Percentiles rank a stretch among this genome's conserved stretches.
Evolutionary conservation across 2,113 vertebrate genomes (phyloP).

Genomic region (Takifugu bimaculatus): DNA sequence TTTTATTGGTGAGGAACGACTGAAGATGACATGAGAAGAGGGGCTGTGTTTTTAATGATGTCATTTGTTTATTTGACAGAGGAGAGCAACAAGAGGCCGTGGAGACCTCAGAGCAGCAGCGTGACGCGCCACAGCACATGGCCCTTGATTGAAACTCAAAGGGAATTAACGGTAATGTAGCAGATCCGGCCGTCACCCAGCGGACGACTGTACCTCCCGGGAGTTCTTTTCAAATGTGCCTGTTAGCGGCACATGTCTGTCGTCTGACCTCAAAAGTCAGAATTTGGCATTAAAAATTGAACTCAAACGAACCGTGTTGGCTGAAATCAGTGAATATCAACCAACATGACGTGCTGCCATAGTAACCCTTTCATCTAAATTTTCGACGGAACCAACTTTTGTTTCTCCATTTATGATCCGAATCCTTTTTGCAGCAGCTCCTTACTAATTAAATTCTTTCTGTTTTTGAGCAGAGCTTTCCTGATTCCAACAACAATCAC

Average conservation of each 20-base stretch:
- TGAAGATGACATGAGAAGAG: background rate
- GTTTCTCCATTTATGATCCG: background rate
- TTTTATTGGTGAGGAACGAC: background rate
- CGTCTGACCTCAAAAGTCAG: too few species aligned
- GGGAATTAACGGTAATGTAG: constrained; percentile 38
- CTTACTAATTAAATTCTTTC: background rate
- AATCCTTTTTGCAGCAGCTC: background rate
- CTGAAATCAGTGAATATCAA: background rate
- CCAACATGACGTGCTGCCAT: too few species aligned
- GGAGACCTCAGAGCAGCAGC: constrained; percentile 44
- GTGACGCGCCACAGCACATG: constrained; percentile 2
- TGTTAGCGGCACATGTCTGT: background rate
- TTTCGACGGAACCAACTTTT: background rate
- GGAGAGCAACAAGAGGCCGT: constrained; percentile 34
- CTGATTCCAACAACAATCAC: constrained; percentile 38
- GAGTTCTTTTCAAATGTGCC: background rate
- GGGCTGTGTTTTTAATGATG: background rate
- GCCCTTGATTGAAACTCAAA: background rate
- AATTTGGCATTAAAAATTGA: background rate
- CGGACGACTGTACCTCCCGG: background rate
- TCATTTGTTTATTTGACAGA: constrained; percentile 33
- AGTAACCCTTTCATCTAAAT: too few species aligned
- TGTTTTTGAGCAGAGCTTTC: constrained; percentile 32
- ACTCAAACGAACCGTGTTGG: background rate
- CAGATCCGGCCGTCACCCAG: background rate